Conservation (phyloP, 1,140 invertebrate genomes). For the Bombus terrestris region DNA sequence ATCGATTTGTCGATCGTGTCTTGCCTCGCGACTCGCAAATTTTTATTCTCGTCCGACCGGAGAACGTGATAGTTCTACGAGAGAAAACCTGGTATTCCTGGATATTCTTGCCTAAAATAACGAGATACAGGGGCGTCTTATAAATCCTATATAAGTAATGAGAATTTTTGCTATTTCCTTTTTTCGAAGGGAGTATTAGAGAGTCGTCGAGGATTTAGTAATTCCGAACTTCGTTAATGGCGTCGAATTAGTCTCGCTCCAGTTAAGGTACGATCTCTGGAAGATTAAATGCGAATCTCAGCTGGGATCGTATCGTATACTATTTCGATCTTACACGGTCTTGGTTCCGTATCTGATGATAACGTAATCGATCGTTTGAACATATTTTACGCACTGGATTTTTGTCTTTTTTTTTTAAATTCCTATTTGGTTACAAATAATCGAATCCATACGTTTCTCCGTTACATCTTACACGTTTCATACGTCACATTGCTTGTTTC, state of each 20-base stretch:
- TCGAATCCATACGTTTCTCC: too few species aligned
- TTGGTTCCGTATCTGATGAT: not conserved
- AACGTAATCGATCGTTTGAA: not conserved
- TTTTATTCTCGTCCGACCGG: not conserved
- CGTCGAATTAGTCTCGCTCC: not conserved
- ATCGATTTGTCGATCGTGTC: not conserved
- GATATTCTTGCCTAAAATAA: not conserved
- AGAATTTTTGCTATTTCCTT: not conserved
- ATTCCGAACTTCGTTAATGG: conserved; percentile 2
- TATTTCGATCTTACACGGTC: not conserved
- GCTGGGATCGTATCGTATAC: not conserved
- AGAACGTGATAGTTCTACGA: not conserved
- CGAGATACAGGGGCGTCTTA: too few species aligned
- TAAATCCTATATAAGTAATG: not conserved
- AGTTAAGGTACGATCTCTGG: not conserved
- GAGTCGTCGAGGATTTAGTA: not conserved
- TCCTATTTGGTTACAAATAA: too few species aligned
- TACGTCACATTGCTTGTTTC: not conserved
- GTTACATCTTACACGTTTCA: not conserved
- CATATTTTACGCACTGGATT: not conserved
- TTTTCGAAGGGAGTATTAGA: too few species aligned
- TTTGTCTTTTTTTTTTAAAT: too few species aligned
- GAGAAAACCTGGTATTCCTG: too few species aligned
- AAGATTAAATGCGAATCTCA: not conserved
- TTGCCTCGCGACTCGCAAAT: not conserved